phyloP scores from a whole-genome alignment of 2,888 invertebrate species.

The Entomobrya proxima region DNA sequence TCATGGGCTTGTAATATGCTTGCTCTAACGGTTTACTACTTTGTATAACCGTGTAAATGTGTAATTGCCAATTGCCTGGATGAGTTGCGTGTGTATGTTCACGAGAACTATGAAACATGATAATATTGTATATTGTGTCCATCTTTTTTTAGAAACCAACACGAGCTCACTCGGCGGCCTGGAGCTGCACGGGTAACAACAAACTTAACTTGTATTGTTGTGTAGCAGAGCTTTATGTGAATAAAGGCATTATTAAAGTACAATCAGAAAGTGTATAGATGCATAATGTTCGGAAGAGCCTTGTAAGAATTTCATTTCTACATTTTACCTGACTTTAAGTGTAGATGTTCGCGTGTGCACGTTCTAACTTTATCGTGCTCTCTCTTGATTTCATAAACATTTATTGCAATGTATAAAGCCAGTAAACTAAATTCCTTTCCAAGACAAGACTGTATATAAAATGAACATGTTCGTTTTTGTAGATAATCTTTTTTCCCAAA shows the following conservation, averaged over 20 bases:
- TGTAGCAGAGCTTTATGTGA: background rate
- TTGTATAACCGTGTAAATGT: background rate
- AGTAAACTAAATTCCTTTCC: background rate
- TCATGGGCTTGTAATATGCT: slow-evolving; percentile 21
- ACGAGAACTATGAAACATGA: too few relatives aligned
- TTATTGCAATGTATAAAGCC: background rate
- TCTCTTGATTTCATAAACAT: slow-evolving; percentile 25
- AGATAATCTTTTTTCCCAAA: background rate
- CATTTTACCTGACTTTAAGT: background rate
- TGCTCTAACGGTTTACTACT: background rate
- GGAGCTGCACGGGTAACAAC: background rate
- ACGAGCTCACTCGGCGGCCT: background rate
- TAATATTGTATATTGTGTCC: background rate
- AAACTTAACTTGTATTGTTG: background rate
- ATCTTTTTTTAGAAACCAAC: background rate
- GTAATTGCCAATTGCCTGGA: slow-evolving; percentile 43
- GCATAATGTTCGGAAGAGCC: too few relatives aligned
- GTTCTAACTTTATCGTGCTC: slow-evolving; percentile 3
- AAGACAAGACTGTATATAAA: background rate
- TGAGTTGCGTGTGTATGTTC: slow-evolving; percentile 30
- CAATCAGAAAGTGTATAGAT: background rate
- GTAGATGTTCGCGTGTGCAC: slow-evolving; percentile 24
- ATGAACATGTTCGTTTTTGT: background rate
- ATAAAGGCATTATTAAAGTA: background rate
- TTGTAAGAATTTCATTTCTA: background rate